Percentiles rank a stretch among this genome's conserved stretches.
Evolutionary conservation across 2,113 vertebrate species (phyloP).

Genomic region (Gymnogyps californianus): DNA sequence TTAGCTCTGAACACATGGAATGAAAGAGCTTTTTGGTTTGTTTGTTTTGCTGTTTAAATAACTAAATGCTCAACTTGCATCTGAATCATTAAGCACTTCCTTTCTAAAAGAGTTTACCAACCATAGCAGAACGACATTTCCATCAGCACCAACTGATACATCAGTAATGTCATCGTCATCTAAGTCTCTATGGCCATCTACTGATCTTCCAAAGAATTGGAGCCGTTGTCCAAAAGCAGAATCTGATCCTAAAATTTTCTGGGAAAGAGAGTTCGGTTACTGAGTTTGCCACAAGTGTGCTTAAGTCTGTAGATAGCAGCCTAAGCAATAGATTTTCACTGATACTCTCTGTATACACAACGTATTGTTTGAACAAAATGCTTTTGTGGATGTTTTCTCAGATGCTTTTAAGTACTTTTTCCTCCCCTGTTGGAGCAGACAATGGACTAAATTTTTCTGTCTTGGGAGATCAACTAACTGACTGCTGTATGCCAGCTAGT

Average conservation of each 20-base stretch:
- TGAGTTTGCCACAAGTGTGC: not conserved
- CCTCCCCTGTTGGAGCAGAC: not conserved
- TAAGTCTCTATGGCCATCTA: conserved; percentile 84
- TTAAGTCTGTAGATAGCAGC: not conserved
- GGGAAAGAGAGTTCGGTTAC: conserved; percentile 44
- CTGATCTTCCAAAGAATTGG: conserved; percentile 87
- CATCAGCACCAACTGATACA: conserved; percentile 85
- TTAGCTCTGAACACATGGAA: not conserved
- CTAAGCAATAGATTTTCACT: not conserved
- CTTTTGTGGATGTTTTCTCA: not conserved
- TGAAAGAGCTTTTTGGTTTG: not conserved
- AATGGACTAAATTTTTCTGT: not conserved
- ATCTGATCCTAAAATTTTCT: conserved; percentile 86
- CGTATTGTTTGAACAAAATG: not conserved
- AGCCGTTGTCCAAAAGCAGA: conserved; percentile 76
- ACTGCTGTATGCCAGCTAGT: not conserved
- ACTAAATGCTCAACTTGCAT: not conserved
- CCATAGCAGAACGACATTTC: conserved; percentile 89
- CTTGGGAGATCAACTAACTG: not conserved
- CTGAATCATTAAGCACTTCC: not conserved
- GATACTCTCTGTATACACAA: not conserved
- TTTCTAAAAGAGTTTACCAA: conserved; percentile 64
- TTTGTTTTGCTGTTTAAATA: not conserved
- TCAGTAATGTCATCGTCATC: conserved; percentile 85
- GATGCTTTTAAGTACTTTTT: not conserved